Evolutionary conservation across 2,113 vertebrate species (phyloP).

Genomic region (Pimephales promelas): DNA sequence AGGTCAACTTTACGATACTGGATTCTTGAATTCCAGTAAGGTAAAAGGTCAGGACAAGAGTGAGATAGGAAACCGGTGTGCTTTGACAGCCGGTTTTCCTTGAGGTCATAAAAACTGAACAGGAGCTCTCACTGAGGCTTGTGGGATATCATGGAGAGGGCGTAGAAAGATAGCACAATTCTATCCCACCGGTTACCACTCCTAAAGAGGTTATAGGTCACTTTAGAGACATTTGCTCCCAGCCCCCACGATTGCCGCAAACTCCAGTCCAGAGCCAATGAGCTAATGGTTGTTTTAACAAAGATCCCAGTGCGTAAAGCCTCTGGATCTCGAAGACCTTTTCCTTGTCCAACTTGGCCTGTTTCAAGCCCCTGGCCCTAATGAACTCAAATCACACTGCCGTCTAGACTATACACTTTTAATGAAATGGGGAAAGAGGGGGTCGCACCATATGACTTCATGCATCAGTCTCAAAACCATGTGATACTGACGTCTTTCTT

Average conservation of each 20-base stretch:
- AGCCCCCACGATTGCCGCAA: constrained; percentile 27
- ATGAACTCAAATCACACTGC: constrained; percentile 45
- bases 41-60: constrained; percentile 55
- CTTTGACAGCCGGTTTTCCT: constrained; percentile 15
- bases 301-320: constrained; percentile 17
- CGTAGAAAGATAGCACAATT: constrained; percentile 6
- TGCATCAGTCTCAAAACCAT: constrained; percentile 12
- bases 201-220: constrained; percentile 55
- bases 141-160: background rate
- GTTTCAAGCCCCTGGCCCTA: constrained; percentile 20
- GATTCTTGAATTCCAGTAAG: constrained; percentile 50
- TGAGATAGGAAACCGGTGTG: constrained; percentile 36
- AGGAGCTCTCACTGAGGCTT: constrained; percentile 17
- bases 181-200: constrained; percentile 29
- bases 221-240: constrained; percentile 48
- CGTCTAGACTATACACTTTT: constrained; percentile 49
- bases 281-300: constrained; percentile 38
- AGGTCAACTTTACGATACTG: constrained; percentile 6
- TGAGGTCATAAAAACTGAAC: constrained; percentile 41
- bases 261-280: constrained; percentile 29
- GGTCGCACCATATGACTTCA: background rate
- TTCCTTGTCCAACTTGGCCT: constrained; percentile 28
- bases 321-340: constrained; percentile 31
- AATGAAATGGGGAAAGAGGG: background rate
- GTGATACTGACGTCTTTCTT: constrained; percentile 36